Conservation (phyloP, 2,888 invertebrate genomes). For the Leucania comma region DNA sequence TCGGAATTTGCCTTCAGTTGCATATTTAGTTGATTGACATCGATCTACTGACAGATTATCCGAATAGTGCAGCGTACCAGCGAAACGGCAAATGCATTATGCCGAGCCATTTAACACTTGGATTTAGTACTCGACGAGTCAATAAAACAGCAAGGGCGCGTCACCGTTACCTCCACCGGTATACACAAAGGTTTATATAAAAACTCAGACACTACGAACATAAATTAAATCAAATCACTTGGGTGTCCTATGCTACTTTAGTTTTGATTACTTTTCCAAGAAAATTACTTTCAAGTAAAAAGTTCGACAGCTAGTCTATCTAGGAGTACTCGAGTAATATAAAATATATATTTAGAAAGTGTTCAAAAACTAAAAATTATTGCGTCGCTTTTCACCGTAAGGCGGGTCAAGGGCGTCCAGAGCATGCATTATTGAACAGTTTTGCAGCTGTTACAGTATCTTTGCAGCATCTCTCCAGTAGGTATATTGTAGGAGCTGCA, state of each 20-base stretch:
- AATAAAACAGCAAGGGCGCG: slow-evolving; percentile 60
- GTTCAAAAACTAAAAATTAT: slow-evolving; percentile 28
- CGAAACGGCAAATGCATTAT: slow-evolving; percentile 63
- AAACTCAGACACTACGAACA: slow-evolving; percentile 20
- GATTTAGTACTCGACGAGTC: slow-evolving; percentile 63
- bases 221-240: slow-evolving; percentile 41
- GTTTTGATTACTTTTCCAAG: slow-evolving; percentile 29
- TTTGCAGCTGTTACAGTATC: slow-evolving; percentile 51
- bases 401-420: slow-evolving; percentile 38
- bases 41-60: slow-evolving; percentile 53
- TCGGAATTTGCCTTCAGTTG: slow-evolving; percentile 14
- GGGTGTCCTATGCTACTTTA: slow-evolving; percentile 11
- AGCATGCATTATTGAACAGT: slow-evolving; percentile 54
- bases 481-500: slow-evolving; percentile 27
- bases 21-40: slow-evolving; percentile 62
- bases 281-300: slow-evolving; percentile 15
- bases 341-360: slow-evolving; percentile 7
- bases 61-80: slow-evolving; percentile 42
- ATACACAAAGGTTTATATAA: slow-evolving; percentile 11
- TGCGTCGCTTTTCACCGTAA: slow-evolving; percentile 31
- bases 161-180: slow-evolving; percentile 25
- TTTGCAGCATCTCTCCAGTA: slow-evolving; percentile 21
- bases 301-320: background rate
- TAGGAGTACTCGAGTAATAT: no score
- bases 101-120: slow-evolving; percentile 69